Evolutionary conservation across 2,113 vertebrate genomes (phyloP).

Genomic region (Protobothrops flavoviridis): DNA sequence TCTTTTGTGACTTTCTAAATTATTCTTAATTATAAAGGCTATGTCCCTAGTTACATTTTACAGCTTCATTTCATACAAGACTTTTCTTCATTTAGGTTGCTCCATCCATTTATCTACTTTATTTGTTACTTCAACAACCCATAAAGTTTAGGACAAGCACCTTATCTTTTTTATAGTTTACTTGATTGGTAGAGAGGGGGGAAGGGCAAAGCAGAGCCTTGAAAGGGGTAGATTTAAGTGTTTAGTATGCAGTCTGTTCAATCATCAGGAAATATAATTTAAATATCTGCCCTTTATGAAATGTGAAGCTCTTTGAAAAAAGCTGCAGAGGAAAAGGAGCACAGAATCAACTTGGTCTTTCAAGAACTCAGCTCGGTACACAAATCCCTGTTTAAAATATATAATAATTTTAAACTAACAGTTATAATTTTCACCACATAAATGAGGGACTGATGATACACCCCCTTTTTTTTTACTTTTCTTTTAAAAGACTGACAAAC

Average conservation of each 20-base stretch:
- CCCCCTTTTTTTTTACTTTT: conserved; percentile 14
- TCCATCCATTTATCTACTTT: conserved; percentile 60
- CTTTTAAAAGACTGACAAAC: conserved; percentile 18
- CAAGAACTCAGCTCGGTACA: conserved; percentile 38
- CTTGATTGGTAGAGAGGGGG: neutral
- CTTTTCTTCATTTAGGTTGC: conserved; percentile 49
- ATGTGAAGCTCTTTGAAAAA: conserved; percentile 51
- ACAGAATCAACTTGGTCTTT: conserved; percentile 56
- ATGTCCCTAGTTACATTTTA: conserved; percentile 62
- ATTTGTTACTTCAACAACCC: conserved; percentile 57
- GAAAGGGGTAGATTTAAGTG: conserved; percentile 55
- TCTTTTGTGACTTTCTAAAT: conserved; percentile 56
- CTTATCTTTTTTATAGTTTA: conserved; percentile 55
- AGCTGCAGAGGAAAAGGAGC: conserved; percentile 38
- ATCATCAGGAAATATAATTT: conserved; percentile 56
- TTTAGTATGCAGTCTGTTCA: conserved; percentile 53
- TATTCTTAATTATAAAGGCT: conserved; percentile 57
- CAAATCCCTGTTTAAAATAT: conserved; percentile 50
- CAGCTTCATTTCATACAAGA: conserved; percentile 61
- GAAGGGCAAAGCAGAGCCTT: conserved; percentile 39
- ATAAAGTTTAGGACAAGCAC: conserved; percentile 47
- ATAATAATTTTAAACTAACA: conserved; percentile 53
- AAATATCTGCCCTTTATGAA: conserved; percentile 54
- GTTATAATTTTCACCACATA: conserved; percentile 44
- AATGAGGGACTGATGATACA: conserved; percentile 37